Base-by-base conservation (phyloP, 30 jellyfish, hydroid and myxozoan genomes). In the Cassiopea xamachana region DNA sequence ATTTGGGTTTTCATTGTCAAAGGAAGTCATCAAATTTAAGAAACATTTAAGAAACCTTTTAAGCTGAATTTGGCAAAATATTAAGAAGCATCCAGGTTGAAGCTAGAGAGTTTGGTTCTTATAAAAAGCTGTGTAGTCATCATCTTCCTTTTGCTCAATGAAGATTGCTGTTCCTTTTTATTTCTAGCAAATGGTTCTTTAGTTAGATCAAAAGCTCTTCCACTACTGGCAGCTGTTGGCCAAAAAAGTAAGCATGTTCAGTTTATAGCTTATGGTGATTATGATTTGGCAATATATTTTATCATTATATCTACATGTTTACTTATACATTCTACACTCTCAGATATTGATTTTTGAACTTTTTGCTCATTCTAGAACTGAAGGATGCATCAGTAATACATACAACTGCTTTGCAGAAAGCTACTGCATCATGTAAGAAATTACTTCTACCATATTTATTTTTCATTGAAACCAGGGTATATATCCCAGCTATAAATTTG, bases 161-260 rank as follows among this genome's bases (percentile, higher is more conserved):
- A 0, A 55, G 64, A 55, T 3, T 55, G 12, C 10, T 55, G 7
- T 10, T 12, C 12, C 48, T 15, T 84, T 39, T 7, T 1, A 19
- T 64, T 75, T 75, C 48, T 69, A 87, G 94, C 70, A 44, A 62
- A 48, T 50, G 89, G 89, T 18, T 74, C 59, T 77, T 68, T 58
- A 87, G 73, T 51, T 6, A 73, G 94, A 48, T 47, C 94, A 50
- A 87, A 77, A 47, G 89, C 84, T 0, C 7, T 76, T 48, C 94
- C 88, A 8, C 94, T 87, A 7, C 94, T 87, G 45, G 94, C 94
- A 46, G 94, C 83, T 5, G 49, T 80, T 43, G 71, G 87, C 27
- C 94, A 77, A 69, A 87, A 77, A 67, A 87, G 94, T 87, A 76
- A 45, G 89, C 46, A 69, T 3, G 64, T 55, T 55, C 10, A 55